phyloP scores from a whole-genome alignment of 2,113 vertebrate species.

The Dipodomys stephensi region DNA sequence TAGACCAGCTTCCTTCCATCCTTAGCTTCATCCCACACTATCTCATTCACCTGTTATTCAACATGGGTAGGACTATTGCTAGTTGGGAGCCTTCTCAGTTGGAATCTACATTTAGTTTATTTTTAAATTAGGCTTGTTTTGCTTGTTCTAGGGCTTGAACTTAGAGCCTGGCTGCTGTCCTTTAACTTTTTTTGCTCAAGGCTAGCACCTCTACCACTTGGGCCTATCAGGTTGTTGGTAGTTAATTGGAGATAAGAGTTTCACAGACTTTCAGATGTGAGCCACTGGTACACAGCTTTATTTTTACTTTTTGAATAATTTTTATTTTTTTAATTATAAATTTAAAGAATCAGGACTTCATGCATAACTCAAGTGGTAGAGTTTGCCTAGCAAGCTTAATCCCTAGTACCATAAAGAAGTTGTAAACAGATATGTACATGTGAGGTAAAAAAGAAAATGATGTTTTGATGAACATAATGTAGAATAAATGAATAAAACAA shows the following conservation, averaged over 20 bases:
- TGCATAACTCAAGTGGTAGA: too few species aligned
- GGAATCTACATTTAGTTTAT: not conserved
- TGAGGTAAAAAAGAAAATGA: not conserved
- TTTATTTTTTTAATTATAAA: not conserved
- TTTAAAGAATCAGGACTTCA: not conserved
- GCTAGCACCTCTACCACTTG: too few species aligned
- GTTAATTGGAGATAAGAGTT: too few species aligned
- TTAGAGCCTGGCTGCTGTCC: too few species aligned
- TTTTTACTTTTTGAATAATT: not conserved
- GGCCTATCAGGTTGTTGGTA: too few species aligned
- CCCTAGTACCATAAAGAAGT: not conserved
- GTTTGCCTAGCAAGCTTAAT: too few species aligned
- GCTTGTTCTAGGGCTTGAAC: too few species aligned
- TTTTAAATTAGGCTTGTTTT: not conserved
- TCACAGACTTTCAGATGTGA: too few species aligned
- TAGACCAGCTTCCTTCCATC: not conserved
- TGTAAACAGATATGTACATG: not conserved
- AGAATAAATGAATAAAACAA: not conserved
- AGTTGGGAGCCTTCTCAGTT: not conserved
- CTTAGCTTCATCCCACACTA: not conserved
- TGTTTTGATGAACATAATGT: not conserved
- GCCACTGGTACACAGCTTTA: too few species aligned
- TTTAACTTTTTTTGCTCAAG: too few species aligned
- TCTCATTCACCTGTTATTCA: not conserved
- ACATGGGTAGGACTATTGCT: not conserved